Base-by-base conservation (phyloP, 2,888 invertebrate species). In the Malthinus seriepunctatus region DNA sequence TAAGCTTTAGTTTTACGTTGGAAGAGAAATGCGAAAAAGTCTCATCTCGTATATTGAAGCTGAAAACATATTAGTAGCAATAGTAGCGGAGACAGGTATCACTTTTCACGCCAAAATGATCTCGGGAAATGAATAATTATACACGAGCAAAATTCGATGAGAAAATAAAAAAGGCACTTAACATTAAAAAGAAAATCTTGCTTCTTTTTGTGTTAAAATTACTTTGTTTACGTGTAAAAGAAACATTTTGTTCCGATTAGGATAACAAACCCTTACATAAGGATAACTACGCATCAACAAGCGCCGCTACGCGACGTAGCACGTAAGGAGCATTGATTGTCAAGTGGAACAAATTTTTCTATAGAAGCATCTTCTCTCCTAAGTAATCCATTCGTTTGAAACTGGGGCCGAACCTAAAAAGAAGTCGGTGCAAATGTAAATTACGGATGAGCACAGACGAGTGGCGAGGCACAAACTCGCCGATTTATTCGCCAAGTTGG, bases 401-500 rank as follows among this genome's bases (percentile, higher is more conserved):
- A 56, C 56, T 53, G 44, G 49, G 53, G 39, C 45, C 53, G 49
- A 57, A 56, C 61, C 53, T 47, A 37, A 54, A 23, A 54, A 46
- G 53, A 57, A 42, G 11, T 34, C 54, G 57, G 57, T 57, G 54
- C 61, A 50, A 61, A 61, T 61, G 61, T 54, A 61, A 61, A 61
- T 61, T 57, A 57, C 33, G 53, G 23, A 34, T 53, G 52, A 48
- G 46, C 38, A 42, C 61, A 61, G 42, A 23, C 53, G 52, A 61
- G 61, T 61, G 38, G 31, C 47, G 57, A 51, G 37, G 61, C 57
- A 57, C 57, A 61, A 60, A 55, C 52, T 51, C 50, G 33, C 33
- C 57, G 57, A 63, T 63, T 63, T 63, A 63, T 63, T 60, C 60
- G 56, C 11, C 54, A 57, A 54, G 60, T 60, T 60, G 54, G 54